A percentile compares a stretch with the other conserved stretches of the same genome.
These are phyloP conservation scores for Rhagonycha fulva DNA, from an alignment of 2,888 invertebrate species.

Conservation along the genomic window DNA sequence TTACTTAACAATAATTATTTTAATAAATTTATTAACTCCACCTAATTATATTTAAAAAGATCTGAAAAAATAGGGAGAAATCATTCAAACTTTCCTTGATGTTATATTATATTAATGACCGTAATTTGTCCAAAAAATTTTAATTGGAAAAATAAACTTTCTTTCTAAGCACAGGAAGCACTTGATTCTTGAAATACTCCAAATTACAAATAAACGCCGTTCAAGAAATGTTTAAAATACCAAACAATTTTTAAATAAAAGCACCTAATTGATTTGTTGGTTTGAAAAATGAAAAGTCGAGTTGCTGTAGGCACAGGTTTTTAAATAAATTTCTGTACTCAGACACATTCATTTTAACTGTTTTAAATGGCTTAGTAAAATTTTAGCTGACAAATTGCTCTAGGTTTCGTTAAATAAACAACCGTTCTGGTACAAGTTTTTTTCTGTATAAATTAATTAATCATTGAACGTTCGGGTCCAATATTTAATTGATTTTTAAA, in stretches of 20 bases:
- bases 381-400: slow-evolving; percentile 1
- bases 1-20: neutral
- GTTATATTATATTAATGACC: neutral
- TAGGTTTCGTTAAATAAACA: neutral
- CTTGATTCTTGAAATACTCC: neutral
- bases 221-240: slow-evolving; percentile 7
- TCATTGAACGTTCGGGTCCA: neutral
- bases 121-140: neutral
- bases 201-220: neutral
- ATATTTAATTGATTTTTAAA: slow-evolving; percentile 3
- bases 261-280: slow-evolving; percentile 10
- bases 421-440: neutral
- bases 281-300: slow-evolving; percentile 7
- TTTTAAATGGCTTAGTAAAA: neutral
- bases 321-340: neutral
- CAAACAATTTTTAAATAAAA: slow-evolving; percentile 6
- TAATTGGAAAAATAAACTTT: neutral
- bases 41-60: too few relatives aligned
- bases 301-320: neutral
- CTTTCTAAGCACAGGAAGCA: neutral
- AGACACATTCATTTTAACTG: neutral
- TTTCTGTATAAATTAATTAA: neutral
- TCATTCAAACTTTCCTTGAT: neutral
- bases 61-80: too few relatives aligned
- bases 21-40: neutral